These are phyloP conservation scores for Gobiocypris rarus DNA, from an alignment of 2,113 vertebrate genomes.

Conservation along the genomic window DNA sequence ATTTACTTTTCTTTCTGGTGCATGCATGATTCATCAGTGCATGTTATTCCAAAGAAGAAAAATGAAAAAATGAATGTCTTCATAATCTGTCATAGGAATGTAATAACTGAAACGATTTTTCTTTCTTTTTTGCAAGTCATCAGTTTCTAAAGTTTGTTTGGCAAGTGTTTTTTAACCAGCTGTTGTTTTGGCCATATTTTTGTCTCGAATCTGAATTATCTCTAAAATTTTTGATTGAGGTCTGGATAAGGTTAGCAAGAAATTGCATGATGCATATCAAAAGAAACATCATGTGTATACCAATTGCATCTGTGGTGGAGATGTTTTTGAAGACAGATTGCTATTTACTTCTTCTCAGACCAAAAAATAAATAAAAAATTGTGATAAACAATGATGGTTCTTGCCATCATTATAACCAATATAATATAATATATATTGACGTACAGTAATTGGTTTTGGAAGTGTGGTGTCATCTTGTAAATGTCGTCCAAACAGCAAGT, in stretches of 20 bases:
- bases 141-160: not conserved
- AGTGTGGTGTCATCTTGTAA: constrained; percentile 78
- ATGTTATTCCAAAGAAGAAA: not conserved
- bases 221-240: not conserved
- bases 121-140: not conserved
- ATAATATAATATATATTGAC: too few species aligned
- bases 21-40: not conserved
- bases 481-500: constrained; percentile 84
- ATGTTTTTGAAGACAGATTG: not conserved
- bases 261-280: not conserved
- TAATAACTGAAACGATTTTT: not conserved
- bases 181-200: not conserved
- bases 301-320: constrained; percentile 7
- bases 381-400: not conserved
- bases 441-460: constrained; percentile 86
- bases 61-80: not conserved
- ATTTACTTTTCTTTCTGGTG: not conserved
- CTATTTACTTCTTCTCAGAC: not conserved
- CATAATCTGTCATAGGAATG: not conserved
- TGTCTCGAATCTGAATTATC: not conserved
- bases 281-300: constrained; percentile 5
- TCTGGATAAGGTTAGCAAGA: constrained; percentile 17
- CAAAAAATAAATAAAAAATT: not conserved
- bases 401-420: too few species aligned
- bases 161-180: not conserved